phyloP scores from a whole-genome alignment of 2,888 invertebrate species.

The Acanthosepion esculentum region DNA sequence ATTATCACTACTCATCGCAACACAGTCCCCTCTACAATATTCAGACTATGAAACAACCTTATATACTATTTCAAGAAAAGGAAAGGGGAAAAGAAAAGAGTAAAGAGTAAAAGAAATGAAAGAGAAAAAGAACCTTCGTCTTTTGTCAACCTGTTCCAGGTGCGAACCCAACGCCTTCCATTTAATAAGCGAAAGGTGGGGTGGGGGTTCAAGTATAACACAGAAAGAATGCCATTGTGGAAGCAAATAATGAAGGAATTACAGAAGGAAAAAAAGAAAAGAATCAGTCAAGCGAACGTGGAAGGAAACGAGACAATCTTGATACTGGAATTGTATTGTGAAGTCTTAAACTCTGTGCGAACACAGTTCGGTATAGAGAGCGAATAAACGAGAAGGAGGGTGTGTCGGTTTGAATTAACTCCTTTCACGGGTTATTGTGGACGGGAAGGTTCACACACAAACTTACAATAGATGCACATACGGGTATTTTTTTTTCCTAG shows the following conservation, averaged over 20 bases:
- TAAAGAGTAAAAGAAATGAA: too few relatives aligned
- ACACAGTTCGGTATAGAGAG: neutral
- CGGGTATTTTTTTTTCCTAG: too few relatives aligned
- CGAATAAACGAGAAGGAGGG: neutral
- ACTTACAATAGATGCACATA: neutral
- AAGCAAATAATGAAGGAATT: neutral
- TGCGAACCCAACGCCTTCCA: neutral
- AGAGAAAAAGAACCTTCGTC: neutral
- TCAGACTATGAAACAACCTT: neutral
- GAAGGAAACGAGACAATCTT: slow-evolving; percentile 4
- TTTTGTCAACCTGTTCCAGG: neutral
- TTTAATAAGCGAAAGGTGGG: neutral
- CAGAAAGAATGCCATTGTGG: neutral
- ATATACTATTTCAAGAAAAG: neutral
- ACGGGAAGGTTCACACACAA: neutral
- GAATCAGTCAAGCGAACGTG: neutral
- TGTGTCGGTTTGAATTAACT: neutral
- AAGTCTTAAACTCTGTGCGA: neutral
- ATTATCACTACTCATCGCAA: neutral
- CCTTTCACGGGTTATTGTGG: neutral
- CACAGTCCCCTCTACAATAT: neutral
- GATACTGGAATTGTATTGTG: neutral
- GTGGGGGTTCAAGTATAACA: neutral
- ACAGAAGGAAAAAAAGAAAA: neutral
- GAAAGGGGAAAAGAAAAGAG: too few relatives aligned